phyloP scores from a whole-genome alignment of 2,888 invertebrate species.

The Melinaea marsaeus region DNA sequence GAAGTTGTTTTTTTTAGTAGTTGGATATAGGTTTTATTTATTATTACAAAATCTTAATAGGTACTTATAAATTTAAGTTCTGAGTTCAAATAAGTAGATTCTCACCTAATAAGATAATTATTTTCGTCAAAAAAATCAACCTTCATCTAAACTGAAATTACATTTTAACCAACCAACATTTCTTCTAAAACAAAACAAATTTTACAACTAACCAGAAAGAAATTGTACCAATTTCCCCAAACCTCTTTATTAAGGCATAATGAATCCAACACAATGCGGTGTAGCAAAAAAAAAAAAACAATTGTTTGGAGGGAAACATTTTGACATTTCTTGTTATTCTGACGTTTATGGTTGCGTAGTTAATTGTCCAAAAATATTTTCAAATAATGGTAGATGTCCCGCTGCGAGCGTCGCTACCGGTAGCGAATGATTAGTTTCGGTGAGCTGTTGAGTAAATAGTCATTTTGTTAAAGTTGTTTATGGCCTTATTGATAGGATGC shows the following conservation, averaged over 20 bases:
- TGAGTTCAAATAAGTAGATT: constrained; percentile 4
- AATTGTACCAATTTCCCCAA: constrained; percentile 63
- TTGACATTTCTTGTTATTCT: constrained; percentile 55
- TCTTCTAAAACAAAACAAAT: constrained; percentile 13
- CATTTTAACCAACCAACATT: too few species aligned
- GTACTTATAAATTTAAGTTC: too few species aligned
- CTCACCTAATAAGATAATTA: background rate
- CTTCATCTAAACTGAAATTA: too few species aligned
- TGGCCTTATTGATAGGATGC: constrained; percentile 30
- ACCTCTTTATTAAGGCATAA: constrained; percentile 40
- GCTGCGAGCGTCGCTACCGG: constrained; percentile 61
- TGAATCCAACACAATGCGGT: constrained; percentile 46
- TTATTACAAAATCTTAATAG: too few species aligned
- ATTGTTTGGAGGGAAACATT: constrained; percentile 56
- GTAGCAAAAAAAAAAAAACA: constrained; percentile 40
- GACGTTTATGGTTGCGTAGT: constrained; percentile 62
- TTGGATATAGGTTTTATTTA: too few species aligned
- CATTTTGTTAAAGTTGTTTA: constrained; percentile 42
- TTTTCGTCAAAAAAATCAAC: background rate
- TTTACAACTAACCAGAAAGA: constrained; percentile 44
- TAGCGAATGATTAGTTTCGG: constrained; percentile 75
- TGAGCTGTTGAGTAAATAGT: constrained; percentile 65
- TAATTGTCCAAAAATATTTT: constrained; percentile 61
- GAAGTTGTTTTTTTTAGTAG: constrained; percentile 10
- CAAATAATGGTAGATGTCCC: constrained; percentile 51